Percentiles rank a stretch among this genome's conserved stretches.
These are phyloP conservation scores for Drosophila oshimai DNA, from an alignment of 1,140 invertebrate genomes.

Conservation along the genomic window DNA sequence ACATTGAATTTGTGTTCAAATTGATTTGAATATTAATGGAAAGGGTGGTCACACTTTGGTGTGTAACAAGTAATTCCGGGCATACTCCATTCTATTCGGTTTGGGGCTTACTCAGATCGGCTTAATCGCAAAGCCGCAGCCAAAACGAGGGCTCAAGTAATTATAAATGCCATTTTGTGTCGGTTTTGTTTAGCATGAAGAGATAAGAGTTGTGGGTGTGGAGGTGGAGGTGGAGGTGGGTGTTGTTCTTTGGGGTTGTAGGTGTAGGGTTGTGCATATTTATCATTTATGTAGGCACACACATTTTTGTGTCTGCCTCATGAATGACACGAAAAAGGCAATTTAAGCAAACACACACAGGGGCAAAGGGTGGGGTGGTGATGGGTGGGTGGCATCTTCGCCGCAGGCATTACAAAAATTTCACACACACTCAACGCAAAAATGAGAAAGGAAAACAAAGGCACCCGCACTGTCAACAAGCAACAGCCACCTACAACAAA, in stretches of 20 bases:
- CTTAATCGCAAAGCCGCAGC: conserved; percentile 52
- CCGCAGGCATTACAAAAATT: conserved; percentile 66
- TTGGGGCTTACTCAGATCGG: conserved; percentile 8
- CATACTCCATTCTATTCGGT: no score
- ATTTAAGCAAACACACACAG: conserved; percentile 51
- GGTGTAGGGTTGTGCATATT: conserved; percentile 59
- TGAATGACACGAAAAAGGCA: conserved; percentile 63
- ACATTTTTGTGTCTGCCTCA: conserved; percentile 43
- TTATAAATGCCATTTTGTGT: conserved; percentile 62
- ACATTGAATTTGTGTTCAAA: conserved; percentile 4
- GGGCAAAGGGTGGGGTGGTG: not conserved
- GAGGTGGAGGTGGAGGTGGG: not conserved
- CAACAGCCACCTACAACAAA: not conserved
- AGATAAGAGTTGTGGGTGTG: conserved; percentile 41
- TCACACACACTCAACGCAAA: conserved; percentile 34
- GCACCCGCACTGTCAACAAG: conserved; percentile 22
- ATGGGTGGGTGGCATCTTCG: conserved; percentile 20
- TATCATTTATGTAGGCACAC: conserved; percentile 62
- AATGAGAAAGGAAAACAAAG: conserved; percentile 1
- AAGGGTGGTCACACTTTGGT: not conserved
- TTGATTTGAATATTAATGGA: conserved; percentile 25
- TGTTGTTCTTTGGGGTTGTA: conserved; percentile 8
- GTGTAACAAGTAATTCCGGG: not conserved
- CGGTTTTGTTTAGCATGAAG: conserved; percentile 40
- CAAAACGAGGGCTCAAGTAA: conserved; percentile 57